Conservation (phyloP, 2,797 vertebrate genomes). For the Macropodus opercularis region DNA sequence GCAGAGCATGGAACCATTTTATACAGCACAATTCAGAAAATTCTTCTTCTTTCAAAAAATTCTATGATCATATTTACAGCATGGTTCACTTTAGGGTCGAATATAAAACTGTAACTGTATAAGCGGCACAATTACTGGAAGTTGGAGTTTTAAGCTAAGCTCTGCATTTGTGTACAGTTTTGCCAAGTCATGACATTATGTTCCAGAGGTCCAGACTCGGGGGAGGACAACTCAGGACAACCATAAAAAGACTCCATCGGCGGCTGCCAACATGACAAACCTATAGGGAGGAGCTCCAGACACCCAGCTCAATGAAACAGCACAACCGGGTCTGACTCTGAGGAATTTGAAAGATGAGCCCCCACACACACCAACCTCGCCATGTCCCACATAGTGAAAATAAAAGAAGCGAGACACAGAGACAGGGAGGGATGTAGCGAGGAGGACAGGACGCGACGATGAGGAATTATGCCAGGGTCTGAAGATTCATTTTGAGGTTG, state of each 20-base stretch:
- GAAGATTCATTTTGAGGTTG: slow-evolving; percentile 77
- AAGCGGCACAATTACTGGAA: slow-evolving; percentile 52
- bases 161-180: slow-evolving; percentile 38
- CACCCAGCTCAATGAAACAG: slow-evolving; percentile 37
- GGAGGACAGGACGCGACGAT: slow-evolving; percentile 54
- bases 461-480: slow-evolving; percentile 62
- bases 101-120: slow-evolving; percentile 38
- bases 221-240: slow-evolving; percentile 64
- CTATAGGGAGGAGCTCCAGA: slow-evolving; percentile 52
- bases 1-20: slow-evolving; percentile 34
- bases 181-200: slow-evolving; percentile 44
- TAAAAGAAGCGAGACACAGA: slow-evolving; percentile 28
- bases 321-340: slow-evolving; percentile 40
- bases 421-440: slow-evolving; percentile 44
- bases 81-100: slow-evolving; percentile 51
- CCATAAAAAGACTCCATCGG: slow-evolving; percentile 43
- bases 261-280: slow-evolving; percentile 63
- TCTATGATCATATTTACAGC: slow-evolving; percentile 42
- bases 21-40: slow-evolving; percentile 28
- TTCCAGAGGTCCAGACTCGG: slow-evolving; percentile 52
- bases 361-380: slow-evolving; percentile 36
- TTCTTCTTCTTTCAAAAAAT: slow-evolving; percentile 26
- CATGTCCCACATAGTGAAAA: slow-evolving; percentile 38
- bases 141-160: slow-evolving; percentile 53
- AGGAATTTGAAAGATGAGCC: slow-evolving; percentile 69